Percentiles rank a stretch among this genome's conserved stretches.
These are phyloP conservation scores for Cottoperca gobio DNA, from an alignment of 2,797 vertebrate species.

Conservation along the genomic window DNA sequence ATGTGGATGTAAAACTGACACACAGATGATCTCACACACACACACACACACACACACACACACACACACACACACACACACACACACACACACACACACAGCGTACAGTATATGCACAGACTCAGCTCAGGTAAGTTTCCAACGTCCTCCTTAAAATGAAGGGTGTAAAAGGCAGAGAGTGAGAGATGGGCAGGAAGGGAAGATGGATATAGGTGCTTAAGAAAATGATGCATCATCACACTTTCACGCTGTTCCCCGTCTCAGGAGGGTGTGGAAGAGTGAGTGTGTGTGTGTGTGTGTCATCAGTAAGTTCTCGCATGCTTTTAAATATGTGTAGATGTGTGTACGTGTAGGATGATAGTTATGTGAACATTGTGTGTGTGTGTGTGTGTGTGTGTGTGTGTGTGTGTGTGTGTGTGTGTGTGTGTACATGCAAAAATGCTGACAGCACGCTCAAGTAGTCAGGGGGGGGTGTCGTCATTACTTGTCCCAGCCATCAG, in stretches of 20 bases:
- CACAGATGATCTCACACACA: too few species aligned
- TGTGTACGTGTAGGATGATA: constrained; percentile 26
- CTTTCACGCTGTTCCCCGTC: constrained; percentile 62
- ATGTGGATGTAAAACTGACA: not conserved
- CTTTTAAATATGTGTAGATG: constrained; percentile 43
- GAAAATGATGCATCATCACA: constrained; percentile 79
- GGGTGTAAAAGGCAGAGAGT: constrained; percentile 41
- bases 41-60: too few species aligned
- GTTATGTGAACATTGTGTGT: constrained; percentile 27
- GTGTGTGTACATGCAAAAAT: constrained; percentile 32
- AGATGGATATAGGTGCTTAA: constrained; percentile 77
- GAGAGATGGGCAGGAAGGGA: constrained; percentile 39
- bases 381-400: constrained; percentile 24
- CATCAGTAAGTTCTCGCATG: constrained; percentile 46
- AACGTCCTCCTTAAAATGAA: constrained; percentile 29
- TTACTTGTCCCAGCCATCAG: constrained; percentile 68
- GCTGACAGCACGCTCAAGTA: constrained; percentile 49
- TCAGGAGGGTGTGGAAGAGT: constrained; percentile 44
- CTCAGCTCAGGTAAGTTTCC: constrained; percentile 25
- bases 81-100: not conserved
- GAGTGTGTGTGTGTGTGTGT: constrained; percentile 17
- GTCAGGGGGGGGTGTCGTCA: constrained; percentile 48
- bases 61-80: too few species aligned
- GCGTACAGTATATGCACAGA: not conserved
- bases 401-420: not conserved